These are phyloP conservation scores for Etheostoma cragini DNA, from an alignment of 2,113 vertebrate species.

Conservation along the genomic window DNA sequence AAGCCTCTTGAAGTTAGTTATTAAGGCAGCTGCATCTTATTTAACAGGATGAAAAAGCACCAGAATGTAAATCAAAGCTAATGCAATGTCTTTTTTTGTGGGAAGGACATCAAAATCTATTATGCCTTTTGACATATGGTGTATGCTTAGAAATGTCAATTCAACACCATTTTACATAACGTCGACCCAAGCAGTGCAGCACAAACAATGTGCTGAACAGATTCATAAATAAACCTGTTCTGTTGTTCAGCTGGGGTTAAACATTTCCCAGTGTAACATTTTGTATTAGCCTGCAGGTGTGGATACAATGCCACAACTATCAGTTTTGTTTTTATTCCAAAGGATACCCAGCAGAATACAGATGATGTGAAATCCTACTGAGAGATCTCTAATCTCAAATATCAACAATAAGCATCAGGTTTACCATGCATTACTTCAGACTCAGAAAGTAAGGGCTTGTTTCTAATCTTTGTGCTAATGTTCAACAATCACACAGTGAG, in stretches of 20 bases:
- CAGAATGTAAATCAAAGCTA: conserved; percentile 17
- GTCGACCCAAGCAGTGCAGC: background rate
- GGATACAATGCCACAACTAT: background rate
- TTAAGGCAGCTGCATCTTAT: conserved; percentile 36
- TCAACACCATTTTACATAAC: background rate
- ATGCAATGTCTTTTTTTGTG: background rate
- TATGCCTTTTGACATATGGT: background rate
- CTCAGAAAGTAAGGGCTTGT: background rate
- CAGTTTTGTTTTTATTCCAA: conserved; percentile 5
- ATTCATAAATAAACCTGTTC: conserved; percentile 5
- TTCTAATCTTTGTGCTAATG: conserved; percentile 1
- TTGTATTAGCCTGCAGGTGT: conserved; percentile 27
- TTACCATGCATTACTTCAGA: conserved; percentile 1
- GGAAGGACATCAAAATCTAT: background rate
- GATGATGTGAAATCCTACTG: background rate
- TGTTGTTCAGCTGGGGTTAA: conserved; percentile 3
- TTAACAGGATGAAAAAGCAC: conserved; percentile 8
- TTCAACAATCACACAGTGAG: background rate
- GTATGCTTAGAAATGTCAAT: conserved; percentile 7
- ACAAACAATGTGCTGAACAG: background rate
- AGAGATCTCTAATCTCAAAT: background rate
- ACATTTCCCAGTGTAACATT: conserved; percentile 17
- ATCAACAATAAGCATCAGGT: conserved; percentile 5
- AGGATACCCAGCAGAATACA: background rate
- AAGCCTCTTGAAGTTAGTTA: conserved; percentile 38